Conservation (phyloP, 2,888 invertebrate genomes). For the Cephus nigrinus region DNA sequence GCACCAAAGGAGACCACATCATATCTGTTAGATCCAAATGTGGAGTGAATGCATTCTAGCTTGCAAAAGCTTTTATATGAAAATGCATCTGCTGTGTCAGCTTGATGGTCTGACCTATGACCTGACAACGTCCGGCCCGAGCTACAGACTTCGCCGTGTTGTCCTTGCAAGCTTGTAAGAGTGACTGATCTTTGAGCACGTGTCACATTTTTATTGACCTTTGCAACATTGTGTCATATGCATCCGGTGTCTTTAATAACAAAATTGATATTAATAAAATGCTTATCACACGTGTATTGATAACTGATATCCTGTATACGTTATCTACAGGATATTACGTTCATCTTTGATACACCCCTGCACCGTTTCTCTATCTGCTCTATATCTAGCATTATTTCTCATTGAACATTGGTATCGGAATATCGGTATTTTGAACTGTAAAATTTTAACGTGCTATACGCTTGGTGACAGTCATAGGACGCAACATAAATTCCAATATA, state of each 20-base stretch:
- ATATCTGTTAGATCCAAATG: conserved; percentile 21
- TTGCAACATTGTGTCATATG: background rate
- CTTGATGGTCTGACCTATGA: conserved; percentile 1
- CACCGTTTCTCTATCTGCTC: background rate
- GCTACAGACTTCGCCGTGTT: background rate
- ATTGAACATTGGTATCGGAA: background rate
- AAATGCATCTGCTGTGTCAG: background rate
- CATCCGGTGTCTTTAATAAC: background rate
- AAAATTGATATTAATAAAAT: background rate
- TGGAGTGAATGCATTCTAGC: conserved; percentile 19
- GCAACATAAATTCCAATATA: background rate
- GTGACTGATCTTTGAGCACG: background rate
- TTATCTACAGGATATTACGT: background rate
- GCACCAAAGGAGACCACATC: conserved; percentile 41
- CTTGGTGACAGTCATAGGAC: background rate
- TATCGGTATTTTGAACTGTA: background rate
- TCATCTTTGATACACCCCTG: background rate
- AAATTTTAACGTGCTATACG: background rate
- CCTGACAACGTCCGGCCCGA: background rate
- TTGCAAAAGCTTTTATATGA: conserved; percentile 6
- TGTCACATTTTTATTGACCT: background rate
- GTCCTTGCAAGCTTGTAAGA: background rate
- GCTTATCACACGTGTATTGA: background rate
- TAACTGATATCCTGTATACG: background rate
- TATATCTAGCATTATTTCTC: background rate